These are phyloP conservation scores for Tangara arthus DNA, from an alignment of 2,797 vertebrate genomes.

Conservation along the genomic window DNA sequence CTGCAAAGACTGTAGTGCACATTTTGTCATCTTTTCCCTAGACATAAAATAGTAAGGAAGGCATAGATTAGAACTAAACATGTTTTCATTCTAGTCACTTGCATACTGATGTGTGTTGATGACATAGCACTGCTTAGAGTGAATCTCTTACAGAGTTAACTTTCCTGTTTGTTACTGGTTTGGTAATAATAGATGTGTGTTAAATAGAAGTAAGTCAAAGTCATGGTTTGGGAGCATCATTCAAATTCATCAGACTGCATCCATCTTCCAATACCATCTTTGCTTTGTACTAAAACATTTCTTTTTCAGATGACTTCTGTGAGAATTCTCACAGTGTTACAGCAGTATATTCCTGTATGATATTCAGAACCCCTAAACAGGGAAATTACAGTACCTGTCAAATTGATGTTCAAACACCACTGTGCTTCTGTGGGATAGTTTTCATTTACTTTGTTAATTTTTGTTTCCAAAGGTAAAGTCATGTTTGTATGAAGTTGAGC, in stretches of 20 bases:
- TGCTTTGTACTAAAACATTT: slow-evolving; percentile 63
- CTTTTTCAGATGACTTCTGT: slow-evolving; percentile 50
- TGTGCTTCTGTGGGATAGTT: slow-evolving; percentile 68
- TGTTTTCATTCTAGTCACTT: slow-evolving; percentile 45
- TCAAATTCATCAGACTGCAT: slow-evolving; percentile 54
- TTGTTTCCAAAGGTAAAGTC: slow-evolving; percentile 70
- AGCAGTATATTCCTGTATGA: slow-evolving; percentile 43
- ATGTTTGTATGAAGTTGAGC: slow-evolving; percentile 71
- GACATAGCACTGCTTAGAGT: slow-evolving; percentile 52
- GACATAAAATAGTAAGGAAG: slow-evolving; percentile 60
- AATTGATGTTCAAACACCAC: slow-evolving; percentile 62
- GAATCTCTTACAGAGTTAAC: slow-evolving; percentile 66
- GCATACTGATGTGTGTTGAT: slow-evolving; percentile 62
- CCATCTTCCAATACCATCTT: slow-evolving; percentile 10
- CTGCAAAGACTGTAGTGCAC: slow-evolving; percentile 28
- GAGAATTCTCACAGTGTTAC: slow-evolving; percentile 46
- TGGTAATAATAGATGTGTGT: slow-evolving; percentile 57
- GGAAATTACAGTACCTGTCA: slow-evolving; percentile 74
- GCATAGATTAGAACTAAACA: slow-evolving; percentile 61
- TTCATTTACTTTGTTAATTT: slow-evolving; percentile 64
- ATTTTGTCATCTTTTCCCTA: slow-evolving; percentile 48
- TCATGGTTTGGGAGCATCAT: slow-evolving; percentile 52
- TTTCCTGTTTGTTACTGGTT: slow-evolving; percentile 52
- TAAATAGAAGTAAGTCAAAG: slow-evolving; percentile 63
- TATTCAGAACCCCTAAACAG: slow-evolving; percentile 59